Conservation (phyloP, 2,113 vertebrate genomes). For the Microtus ochrogaster region DNA sequence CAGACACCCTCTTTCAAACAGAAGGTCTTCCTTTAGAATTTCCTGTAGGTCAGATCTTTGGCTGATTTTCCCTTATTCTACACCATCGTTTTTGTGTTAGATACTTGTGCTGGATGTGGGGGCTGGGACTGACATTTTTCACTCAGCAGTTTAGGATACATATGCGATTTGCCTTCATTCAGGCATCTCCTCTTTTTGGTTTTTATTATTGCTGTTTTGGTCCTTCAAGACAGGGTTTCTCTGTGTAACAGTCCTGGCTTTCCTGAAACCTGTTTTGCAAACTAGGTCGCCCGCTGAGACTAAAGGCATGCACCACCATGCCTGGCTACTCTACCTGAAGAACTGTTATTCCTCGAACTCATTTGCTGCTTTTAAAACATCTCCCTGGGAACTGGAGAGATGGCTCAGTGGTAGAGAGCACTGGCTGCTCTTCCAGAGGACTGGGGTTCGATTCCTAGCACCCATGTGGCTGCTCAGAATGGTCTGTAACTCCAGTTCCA, state of each 20-base stretch:
- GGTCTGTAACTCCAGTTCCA: not conserved
- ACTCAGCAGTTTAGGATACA: not conserved
- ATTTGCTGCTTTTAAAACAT: not conserved
- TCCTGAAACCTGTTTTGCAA: not conserved
- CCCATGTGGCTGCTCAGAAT: not conserved
- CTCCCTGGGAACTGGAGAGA: not conserved
- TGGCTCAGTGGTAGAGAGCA: not conserved
- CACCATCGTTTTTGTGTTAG: not conserved
- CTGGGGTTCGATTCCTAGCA: not conserved
- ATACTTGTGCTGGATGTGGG: not conserved
- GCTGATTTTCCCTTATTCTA: not conserved
- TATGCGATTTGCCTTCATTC: not conserved
- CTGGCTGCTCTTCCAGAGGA: not conserved
- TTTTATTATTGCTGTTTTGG: not conserved
- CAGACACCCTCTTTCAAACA: not conserved
- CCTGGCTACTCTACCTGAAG: not conserved
- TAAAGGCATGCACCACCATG: not conserved
- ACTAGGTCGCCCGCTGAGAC: not conserved
- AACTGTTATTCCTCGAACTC: not conserved
- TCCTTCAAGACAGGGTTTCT: not conserved
- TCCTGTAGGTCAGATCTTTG: not conserved
- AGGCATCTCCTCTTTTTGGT: not conserved
- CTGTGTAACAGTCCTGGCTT: not conserved
- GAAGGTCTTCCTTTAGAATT: not conserved
- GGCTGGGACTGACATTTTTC: not conserved